A percentile compares a stretch with the other conserved stretches of the same genome.
Evolutionary conservation across 1,140 invertebrate genomes (phyloP).

Genomic region (Galendromus occidentalis): DNA sequence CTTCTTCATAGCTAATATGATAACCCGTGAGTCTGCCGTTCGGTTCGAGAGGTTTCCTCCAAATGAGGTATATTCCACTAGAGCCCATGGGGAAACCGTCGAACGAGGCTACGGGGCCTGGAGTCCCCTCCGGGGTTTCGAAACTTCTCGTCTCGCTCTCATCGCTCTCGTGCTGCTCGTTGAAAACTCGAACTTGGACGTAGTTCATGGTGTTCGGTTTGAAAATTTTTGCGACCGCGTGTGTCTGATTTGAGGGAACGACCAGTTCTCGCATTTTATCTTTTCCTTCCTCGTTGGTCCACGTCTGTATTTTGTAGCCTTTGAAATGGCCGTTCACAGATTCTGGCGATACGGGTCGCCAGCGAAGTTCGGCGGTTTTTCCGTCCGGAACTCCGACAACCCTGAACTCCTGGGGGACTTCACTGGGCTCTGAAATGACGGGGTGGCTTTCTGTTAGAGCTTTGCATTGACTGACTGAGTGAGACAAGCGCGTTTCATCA

Average conservation of each 20-base stretch:
- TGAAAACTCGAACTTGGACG: conserved; percentile 70
- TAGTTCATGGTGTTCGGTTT: conserved; percentile 72
- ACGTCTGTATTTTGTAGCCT: conserved; percentile 86
- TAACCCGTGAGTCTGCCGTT: conserved; percentile 86
- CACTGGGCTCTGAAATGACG: conserved; percentile 40
- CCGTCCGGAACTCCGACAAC: conserved; percentile 46
- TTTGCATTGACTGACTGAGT: background rate
- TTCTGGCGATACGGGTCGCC: conserved; percentile 52
- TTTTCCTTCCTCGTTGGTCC: conserved; percentile 50
- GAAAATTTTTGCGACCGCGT: conserved; percentile 57
- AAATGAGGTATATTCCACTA: conserved; percentile 62
- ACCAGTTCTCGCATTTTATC: conserved; percentile 53
- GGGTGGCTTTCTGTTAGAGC: background rate
- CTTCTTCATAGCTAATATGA: conserved; percentile 63
- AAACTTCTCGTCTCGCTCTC: conserved; percentile 61
- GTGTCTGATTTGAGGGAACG: conserved; percentile 47
- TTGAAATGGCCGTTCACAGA: conserved; percentile 66
- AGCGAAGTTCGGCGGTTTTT: conserved; percentile 54
- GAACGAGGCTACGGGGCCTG: conserved; percentile 62
- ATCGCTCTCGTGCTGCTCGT: conserved; percentile 70
- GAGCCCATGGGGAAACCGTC: conserved; percentile 66
- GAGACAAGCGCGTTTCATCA: too few species aligned
- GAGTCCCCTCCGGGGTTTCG: conserved; percentile 73
- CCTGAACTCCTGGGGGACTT: conserved; percentile 65
- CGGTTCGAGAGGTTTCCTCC: conserved; percentile 74